Evolutionary conservation across 1,140 invertebrate genomes (phyloP).

Genomic region (Holcopasites calliopsidis): DNA sequence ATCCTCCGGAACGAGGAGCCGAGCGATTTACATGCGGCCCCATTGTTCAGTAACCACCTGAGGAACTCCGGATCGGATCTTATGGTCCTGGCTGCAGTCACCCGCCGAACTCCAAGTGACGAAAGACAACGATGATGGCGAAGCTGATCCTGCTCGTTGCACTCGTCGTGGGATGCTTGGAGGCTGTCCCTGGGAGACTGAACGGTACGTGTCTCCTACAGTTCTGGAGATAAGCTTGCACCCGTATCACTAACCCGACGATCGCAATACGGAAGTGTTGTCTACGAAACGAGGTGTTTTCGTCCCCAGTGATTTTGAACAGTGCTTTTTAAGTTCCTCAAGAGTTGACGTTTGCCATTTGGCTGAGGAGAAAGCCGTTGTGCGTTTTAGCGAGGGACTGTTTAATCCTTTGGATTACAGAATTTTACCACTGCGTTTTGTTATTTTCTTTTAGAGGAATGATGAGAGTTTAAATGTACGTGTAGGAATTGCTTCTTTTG

Average conservation of each 20-base stretch:
- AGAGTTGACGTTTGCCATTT: neutral
- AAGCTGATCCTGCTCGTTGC: constrained; percentile 24
- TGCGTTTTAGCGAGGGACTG: too few species aligned
- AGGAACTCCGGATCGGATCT: neutral
- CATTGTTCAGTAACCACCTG: neutral
- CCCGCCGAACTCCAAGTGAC: constrained; percentile 2
- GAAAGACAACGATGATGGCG: constrained; percentile 42
- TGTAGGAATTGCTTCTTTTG: too few species aligned
- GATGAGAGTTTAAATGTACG: too few species aligned
- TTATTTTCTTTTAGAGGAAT: too few species aligned
- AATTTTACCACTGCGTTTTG: too few species aligned
- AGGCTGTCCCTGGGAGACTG: constrained; percentile 52
- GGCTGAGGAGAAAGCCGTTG: neutral
- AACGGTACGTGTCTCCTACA: constrained; percentile 51
- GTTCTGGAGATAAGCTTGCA: neutral
- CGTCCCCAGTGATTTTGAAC: neutral
- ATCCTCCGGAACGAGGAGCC: neutral
- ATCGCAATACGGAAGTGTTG: neutral
- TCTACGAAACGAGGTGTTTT: neutral
- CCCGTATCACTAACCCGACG: neutral
- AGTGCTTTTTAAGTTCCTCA: neutral
- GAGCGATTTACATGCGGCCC: constrained; percentile 12
- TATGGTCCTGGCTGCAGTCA: constrained; percentile 8
- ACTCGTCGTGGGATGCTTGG: constrained; percentile 44
- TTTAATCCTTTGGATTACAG: too few species aligned